Evolutionary conservation across 2,888 invertebrate genomes (phyloP).

Genomic region (Dasypogon diadema): DNA sequence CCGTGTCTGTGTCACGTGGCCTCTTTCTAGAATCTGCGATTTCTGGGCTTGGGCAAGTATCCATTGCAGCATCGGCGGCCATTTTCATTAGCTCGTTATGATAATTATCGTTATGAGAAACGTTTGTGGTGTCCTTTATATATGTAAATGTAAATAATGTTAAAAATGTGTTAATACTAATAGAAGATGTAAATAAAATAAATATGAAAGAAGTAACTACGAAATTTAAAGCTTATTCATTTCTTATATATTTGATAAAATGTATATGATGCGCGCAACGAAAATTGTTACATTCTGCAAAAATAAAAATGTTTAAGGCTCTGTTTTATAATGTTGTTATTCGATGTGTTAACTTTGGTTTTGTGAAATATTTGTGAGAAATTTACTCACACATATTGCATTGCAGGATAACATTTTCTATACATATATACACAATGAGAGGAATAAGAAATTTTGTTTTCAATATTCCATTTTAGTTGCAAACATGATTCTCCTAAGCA

Average conservation of each 20-base stretch:
- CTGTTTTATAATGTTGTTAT: slow-evolving; percentile 10
- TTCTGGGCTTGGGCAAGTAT: slow-evolving; percentile 94
- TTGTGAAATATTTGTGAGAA: slow-evolving; percentile 11
- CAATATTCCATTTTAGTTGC: not conserved
- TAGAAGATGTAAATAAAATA: slow-evolving; percentile 43
- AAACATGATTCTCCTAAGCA: not conserved
- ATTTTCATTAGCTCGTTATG: slow-evolving; percentile 68
- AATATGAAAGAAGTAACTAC: slow-evolving; percentile 28
- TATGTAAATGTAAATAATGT: slow-evolving; percentile 49
- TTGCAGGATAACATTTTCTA: no score
- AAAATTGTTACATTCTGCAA: slow-evolving; percentile 12
- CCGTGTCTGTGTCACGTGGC: slow-evolving; percentile 87
- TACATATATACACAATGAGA: no score
- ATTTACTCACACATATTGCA: slow-evolving; percentile 3
- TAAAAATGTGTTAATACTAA: slow-evolving; percentile 48
- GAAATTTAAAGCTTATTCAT: not conserved
- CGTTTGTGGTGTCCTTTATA: slow-evolving; percentile 41
- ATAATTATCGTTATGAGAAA: slow-evolving; percentile 38
- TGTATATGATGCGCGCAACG: not conserved
- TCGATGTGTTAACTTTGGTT: slow-evolving; percentile 17
- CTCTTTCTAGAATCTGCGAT: slow-evolving; percentile 89
- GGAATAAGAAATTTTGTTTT: not conserved
- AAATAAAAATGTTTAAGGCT: slow-evolving; percentile 22
- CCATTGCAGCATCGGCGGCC: slow-evolving; percentile 94
- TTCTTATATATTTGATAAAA: not conserved